Percentiles rank a stretch among this genome's conserved stretches.
phyloP scores from a whole-genome alignment of 2,888 invertebrate species.

The Temnothorax unifasciatus region DNA sequence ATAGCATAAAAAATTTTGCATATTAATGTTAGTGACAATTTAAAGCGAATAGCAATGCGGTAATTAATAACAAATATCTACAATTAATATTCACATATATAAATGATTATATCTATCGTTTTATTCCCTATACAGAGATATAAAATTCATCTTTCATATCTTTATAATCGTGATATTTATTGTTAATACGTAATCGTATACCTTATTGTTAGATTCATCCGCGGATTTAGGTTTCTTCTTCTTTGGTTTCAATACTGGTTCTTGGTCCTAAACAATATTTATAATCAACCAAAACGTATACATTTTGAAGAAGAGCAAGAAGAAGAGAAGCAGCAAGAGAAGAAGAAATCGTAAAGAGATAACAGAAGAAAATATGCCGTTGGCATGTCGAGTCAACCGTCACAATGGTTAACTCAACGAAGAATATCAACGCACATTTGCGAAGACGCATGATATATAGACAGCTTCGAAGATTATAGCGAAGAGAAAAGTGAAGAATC shows the following conservation, averaged over 20 bases:
- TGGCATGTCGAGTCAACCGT: too few relatives aligned
- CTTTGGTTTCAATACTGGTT: conserved; percentile 59
- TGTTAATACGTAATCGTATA: conserved; percentile 41
- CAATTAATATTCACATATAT: neutral
- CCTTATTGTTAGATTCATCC: conserved; percentile 55
- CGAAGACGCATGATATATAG: conserved; percentile 13
- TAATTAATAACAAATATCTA: conserved; percentile 28
- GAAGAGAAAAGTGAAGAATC: neutral
- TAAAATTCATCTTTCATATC: neutral
- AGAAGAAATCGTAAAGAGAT: conserved; percentile 18
- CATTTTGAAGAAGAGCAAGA: conserved; percentile 43
- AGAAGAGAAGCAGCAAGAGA: conserved; percentile 44
- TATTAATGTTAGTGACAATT: conserved; percentile 27
- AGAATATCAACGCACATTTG: conserved; percentile 4
- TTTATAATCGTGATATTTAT: conserved; percentile 19
- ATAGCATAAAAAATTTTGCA: neutral
- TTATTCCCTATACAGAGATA: neutral
- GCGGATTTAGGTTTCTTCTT: conserved; percentile 49
- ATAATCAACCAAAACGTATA: conserved; percentile 19
- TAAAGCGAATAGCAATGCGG: conserved; percentile 19
- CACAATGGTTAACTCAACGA: neutral
- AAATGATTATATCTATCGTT: conserved; percentile 1
- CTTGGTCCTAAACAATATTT: conserved; percentile 67
- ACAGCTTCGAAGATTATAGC: conserved; percentile 33
- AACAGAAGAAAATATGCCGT: neutral